Conservation (phyloP, 2,113 vertebrate species). For the Bothrops jararaca region DNA sequence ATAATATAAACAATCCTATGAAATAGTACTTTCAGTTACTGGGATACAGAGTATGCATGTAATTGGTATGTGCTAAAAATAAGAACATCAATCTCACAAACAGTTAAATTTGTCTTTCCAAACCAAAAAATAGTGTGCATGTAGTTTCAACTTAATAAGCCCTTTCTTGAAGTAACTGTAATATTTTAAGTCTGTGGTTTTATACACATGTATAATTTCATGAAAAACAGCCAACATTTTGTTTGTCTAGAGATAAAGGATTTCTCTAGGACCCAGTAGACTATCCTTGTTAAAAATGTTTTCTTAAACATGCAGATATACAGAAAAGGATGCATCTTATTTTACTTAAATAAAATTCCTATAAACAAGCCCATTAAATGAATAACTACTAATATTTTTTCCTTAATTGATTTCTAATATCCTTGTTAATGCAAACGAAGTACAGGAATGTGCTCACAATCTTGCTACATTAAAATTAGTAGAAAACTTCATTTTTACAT, state of each 20-base stretch:
- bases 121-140: constrained; percentile 41
- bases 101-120: constrained; percentile 32
- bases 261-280: constrained; percentile 47
- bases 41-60: neutral
- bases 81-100: neutral
- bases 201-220: constrained; percentile 55
- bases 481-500: neutral
- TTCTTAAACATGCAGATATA: constrained; percentile 43
- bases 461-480: neutral
- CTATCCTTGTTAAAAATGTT: constrained; percentile 47
- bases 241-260: constrained; percentile 59
- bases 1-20: constrained; percentile 21
- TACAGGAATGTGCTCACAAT: neutral
- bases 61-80: constrained; percentile 2
- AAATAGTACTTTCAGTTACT: neutral
- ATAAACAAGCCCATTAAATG: neutral
- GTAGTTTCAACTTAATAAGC: constrained; percentile 32
- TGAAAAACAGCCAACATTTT: constrained; percentile 48
- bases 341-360: constrained; percentile 33
- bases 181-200: constrained; percentile 59
- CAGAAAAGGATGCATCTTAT: constrained; percentile 37
- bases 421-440: neutral
- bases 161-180: constrained; percentile 49
- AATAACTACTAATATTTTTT: neutral
- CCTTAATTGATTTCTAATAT: neutral